A percentile compares a stretch with the other conserved stretches of the same genome.
Conservation (phyloP, 2,113 vertebrate genomes). For the Xyliphius kryptos region DNA sequence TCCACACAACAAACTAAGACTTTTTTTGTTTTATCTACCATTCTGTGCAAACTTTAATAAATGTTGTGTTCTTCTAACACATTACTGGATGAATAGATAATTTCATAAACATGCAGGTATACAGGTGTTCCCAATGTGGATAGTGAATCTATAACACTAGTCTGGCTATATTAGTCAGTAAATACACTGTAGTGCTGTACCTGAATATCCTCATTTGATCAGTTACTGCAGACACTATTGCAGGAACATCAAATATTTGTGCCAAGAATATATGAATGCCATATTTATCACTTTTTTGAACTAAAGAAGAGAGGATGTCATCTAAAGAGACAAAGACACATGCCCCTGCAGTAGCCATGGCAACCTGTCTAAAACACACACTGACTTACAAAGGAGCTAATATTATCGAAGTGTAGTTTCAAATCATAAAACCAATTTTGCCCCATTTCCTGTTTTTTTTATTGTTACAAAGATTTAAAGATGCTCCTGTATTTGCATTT, state of each 20-base stretch:
- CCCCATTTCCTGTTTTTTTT: constrained; percentile 10
- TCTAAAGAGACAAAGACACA: constrained; percentile 18
- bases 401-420: constrained; percentile 4
- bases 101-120: no score
- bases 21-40: no score
- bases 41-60: no score
- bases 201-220: no score
- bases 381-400: constrained; percentile 17
- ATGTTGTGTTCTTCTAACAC: no score
- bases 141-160: no score
- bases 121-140: no score
- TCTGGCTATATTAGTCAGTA: no score
- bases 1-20: no score
- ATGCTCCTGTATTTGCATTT: constrained; percentile 3
- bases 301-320: constrained; percentile 18
- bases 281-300: constrained; percentile 16
- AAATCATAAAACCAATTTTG: not conserved
- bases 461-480: constrained; percentile 2
- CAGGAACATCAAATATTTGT: not conserved
- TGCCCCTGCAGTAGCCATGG: constrained; percentile 36
- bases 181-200: no score
- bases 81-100: no score
- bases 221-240: no score
- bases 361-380: constrained; percentile 35
- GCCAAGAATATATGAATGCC: constrained; percentile 8